These are phyloP conservation scores for Thermophis baileyi DNA, from an alignment of 2,113 vertebrate species.

Conservation along the genomic window DNA sequence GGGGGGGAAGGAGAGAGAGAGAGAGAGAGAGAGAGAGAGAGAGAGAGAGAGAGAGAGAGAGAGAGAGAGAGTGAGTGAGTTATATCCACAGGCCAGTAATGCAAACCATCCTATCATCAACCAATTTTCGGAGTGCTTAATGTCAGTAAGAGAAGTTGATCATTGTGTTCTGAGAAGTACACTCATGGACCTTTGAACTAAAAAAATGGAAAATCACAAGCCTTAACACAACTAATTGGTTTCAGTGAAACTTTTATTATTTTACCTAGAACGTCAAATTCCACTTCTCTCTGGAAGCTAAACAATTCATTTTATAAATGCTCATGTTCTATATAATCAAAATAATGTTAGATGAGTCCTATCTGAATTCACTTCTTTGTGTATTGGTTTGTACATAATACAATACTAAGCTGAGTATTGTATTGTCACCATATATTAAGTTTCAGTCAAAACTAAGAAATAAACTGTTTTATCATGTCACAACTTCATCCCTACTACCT, in stretches of 20 bases:
- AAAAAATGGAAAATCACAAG: not conserved
- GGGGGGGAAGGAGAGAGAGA: no score
- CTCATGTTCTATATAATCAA: not conserved
- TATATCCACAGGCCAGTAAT: not conserved
- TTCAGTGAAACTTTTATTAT: not conserved
- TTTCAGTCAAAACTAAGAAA: not conserved
- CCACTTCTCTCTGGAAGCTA: not conserved
- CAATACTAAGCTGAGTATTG: not conserved
- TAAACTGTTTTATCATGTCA: not conserved
- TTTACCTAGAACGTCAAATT: not conserved
- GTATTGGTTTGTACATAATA: not conserved
- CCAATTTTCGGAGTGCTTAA: not conserved
- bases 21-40: no score
- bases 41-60: no score
- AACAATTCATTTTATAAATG: not conserved
- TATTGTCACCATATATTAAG: not conserved
- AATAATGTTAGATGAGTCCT: not conserved
- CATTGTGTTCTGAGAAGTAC: not conserved
- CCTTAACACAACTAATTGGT: not conserved
- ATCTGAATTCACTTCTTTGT: not conserved
- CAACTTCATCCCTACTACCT: not conserved
- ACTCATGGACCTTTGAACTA: not conserved
- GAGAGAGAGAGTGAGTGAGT: no score
- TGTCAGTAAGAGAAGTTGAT: not conserved
- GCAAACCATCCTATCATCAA: not conserved